Evolutionary conservation across 1,140 invertebrate genomes (phyloP).

Genomic region (Arctopsyche grandis): DNA sequence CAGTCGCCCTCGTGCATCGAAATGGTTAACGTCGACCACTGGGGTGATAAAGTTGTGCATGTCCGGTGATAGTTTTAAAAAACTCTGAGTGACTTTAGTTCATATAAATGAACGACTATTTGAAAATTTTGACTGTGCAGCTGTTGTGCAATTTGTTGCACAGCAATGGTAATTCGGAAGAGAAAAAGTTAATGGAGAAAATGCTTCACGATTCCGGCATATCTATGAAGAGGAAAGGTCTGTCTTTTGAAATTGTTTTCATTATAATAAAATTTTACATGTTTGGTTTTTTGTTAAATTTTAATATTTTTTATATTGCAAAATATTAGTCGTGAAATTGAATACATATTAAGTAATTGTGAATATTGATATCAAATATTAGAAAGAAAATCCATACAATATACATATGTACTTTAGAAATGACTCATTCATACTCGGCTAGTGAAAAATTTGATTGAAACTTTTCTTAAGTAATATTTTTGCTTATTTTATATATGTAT

Average conservation of each 20-base stretch:
- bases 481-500: too few species aligned
- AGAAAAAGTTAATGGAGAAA: constrained; percentile 43
- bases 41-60: neutral
- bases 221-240: constrained; percentile 49
- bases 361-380: too few species aligned
- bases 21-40: neutral
- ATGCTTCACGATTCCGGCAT: constrained; percentile 53
- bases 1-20: constrained; percentile 36
- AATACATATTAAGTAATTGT: too few species aligned
- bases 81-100: neutral
- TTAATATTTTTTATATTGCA: too few species aligned
- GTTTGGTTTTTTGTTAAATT: too few species aligned
- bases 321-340: too few species aligned
- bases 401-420: too few species aligned
- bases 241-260: constrained; percentile 14
- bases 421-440: too few species aligned
- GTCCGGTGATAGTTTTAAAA: neutral
- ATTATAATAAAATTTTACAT: too few species aligned
- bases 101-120: constrained; percentile 41
- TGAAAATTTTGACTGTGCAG: constrained; percentile 46
- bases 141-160: constrained; percentile 47
- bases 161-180: constrained; percentile 44
- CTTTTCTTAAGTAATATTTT: too few species aligned
- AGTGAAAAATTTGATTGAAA: too few species aligned
- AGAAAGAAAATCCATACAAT: too few species aligned